Evolutionary conservation across 1,140 invertebrate genomes (phyloP).

Genomic region (Trichomalopsis sarcophagae): DNA sequence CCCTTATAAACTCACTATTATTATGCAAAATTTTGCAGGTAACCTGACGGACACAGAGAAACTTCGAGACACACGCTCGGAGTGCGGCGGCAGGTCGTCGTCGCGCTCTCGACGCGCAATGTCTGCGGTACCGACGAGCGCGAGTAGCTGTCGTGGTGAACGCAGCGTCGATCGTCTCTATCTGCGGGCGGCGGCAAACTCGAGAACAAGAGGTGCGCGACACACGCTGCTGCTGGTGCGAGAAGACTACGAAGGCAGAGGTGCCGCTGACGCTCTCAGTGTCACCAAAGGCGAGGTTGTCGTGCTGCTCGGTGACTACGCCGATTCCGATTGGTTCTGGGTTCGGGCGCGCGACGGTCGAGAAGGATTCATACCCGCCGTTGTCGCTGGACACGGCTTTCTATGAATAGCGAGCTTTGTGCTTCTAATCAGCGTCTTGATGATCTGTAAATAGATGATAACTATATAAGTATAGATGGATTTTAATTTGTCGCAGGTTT

Average conservation of each 20-base stretch:
- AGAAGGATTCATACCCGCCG: slow-evolving; percentile 86
- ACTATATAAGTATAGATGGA: not conserved
- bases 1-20: too few species aligned
- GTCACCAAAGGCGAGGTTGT: slow-evolving; percentile 85
- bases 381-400: slow-evolving; percentile 83
- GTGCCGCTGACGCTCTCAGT: slow-evolving; percentile 75
- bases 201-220: slow-evolving; percentile 66
- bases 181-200: slow-evolving; percentile 76
- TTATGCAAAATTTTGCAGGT: slow-evolving; percentile 65
- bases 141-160: slow-evolving; percentile 73
- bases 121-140: not conserved
- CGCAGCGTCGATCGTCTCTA: slow-evolving; percentile 83
- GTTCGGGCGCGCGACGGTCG: slow-evolving; percentile 80
- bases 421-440: too few species aligned
- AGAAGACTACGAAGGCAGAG: slow-evolving; percentile 78
- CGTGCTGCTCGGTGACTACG: slow-evolving; percentile 75
- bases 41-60: slow-evolving; percentile 86
- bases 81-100: slow-evolving; percentile 70
- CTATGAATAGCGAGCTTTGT: slow-evolving; percentile 71
- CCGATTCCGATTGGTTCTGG: slow-evolving; percentile 79
- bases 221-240: slow-evolving; percentile 82
- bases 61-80: slow-evolving; percentile 72
- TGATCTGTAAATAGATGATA: not conserved
- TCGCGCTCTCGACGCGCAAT: slow-evolving; percentile 57
- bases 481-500: not conserved